phyloP scores from a whole-genome alignment of 2,888 invertebrate species.

The Plagodis dolabraria region DNA sequence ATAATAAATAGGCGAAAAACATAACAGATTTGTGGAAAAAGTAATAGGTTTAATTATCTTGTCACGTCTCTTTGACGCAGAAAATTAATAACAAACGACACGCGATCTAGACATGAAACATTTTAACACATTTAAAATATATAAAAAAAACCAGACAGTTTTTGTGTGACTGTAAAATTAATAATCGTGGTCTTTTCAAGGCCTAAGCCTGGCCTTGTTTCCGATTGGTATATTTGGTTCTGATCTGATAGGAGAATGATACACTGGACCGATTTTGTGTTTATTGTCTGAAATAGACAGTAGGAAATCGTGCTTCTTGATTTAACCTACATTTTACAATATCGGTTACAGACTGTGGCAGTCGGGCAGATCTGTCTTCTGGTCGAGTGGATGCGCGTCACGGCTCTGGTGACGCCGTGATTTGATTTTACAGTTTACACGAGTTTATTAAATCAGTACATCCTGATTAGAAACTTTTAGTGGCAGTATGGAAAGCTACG shows the following conservation, averaged over 20 bases:
- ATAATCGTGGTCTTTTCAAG: constrained; percentile 1
- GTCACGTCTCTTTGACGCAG: constrained; percentile 11
- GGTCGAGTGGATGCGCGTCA: too few relatives aligned
- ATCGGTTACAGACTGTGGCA: too few relatives aligned
- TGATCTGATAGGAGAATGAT: neutral
- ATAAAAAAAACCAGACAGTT: neutral
- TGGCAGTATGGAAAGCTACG: too few relatives aligned
- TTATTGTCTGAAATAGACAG: too few relatives aligned
- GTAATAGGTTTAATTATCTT: constrained; percentile 6
- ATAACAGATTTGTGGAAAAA: neutral
- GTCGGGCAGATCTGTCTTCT: too few relatives aligned
- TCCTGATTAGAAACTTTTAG: too few relatives aligned
- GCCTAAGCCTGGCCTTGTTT: constrained; percentile 3
- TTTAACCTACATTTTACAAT: too few relatives aligned
- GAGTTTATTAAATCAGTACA: too few relatives aligned
- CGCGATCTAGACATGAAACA: constrained; percentile 14
- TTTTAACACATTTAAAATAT: constrained; percentile 10
- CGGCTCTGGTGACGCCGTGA: too few relatives aligned
- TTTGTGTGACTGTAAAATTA: neutral
- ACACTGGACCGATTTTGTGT: neutral
- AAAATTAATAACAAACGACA: constrained; percentile 16
- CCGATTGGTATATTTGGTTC: neutral
- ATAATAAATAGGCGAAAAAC: too few relatives aligned
- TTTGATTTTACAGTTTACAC: too few relatives aligned
- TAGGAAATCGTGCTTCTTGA: too few relatives aligned